Base-by-base conservation (phyloP, 2,797 vertebrate species). In the Cuculus canorus region DNA sequence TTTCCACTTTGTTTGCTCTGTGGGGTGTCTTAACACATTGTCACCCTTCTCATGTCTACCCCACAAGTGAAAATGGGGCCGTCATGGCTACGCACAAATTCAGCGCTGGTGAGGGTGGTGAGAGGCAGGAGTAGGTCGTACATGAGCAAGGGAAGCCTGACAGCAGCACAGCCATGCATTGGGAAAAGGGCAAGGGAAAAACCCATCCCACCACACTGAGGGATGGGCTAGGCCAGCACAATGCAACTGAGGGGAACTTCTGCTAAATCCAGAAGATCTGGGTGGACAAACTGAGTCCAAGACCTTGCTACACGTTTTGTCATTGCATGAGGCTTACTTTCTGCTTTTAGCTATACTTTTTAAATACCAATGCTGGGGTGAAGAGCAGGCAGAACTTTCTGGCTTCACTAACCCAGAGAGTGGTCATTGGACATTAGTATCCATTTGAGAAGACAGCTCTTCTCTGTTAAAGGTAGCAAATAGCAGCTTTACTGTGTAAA, bases 51-150 rank as follows among this genome's bases (percentile, higher is more conserved):
- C 60, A 35, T 0, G 0, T 17, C 13, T 28, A 19, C 12, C 41
- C 59, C 25, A 33, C 7, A 4, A 15, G 28, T 1, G 2, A 33
- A 35, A 24, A 14, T 11, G 6, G 23, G 69, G 17, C 39, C 0
- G 0, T 5, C 32, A 17, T 30, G 61, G 24, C 28, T 81, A 30
- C 10, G 5, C 30, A 24, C 22, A 45, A 60, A 25, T 25, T 13
- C 45, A 16, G 17, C 30, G 9, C 47, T 17, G 4, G 27, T 15
- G 24, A 16, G 17, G 7, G 30, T 9, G 12, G 12, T 8, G 17
- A 63, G 45, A 71, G 19, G 27, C 6, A 25, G 21, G 4, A 54
- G 19, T 21, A 28, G 27, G 60, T 25, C 4, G 4, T 10, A 16
- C 1, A 1, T 1, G 11, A 47, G 33, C 68, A 52, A 37, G 21